Conservation (phyloP, 2,113 vertebrate genomes). For the Dromaius novaehollandiae region DNA sequence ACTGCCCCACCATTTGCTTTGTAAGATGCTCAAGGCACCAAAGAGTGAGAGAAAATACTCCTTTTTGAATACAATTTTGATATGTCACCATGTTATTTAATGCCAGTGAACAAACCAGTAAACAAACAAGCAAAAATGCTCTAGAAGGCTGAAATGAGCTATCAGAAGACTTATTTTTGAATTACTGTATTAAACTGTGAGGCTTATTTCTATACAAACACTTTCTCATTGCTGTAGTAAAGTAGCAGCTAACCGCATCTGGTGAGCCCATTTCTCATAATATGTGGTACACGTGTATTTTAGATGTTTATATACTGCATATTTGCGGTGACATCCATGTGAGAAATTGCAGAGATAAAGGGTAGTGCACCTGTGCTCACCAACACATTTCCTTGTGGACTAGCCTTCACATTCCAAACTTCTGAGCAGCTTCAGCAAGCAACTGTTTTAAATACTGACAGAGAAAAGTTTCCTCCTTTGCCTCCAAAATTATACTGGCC, state of each 20-base stretch:
- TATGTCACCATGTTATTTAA: neutral
- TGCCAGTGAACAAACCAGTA: neutral
- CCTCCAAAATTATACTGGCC: neutral
- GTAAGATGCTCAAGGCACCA: neutral
- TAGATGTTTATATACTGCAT: neutral
- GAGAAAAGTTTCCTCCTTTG: neutral
- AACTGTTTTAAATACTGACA: neutral
- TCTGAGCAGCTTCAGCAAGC: neutral
- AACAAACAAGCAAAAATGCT: neutral
- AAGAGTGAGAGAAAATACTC: neutral
- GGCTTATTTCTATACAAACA: neutral
- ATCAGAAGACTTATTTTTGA: neutral
- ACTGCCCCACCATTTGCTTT: neutral
- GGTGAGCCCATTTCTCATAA: neutral
- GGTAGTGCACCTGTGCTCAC: neutral
- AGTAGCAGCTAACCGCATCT: neutral
- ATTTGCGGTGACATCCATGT: neutral
- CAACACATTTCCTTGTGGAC: rapidly evolving
- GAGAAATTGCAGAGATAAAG: neutral
- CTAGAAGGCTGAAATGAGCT: neutral
- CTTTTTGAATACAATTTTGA: neutral
- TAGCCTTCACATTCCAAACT: neutral
- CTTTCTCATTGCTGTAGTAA: neutral
- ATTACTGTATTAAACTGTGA: neutral
- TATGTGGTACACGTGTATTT: neutral